Evolutionary conservation across 2,888 invertebrate species (phyloP), one percentile per base, ranked within the genome.

Genomic region (Bellardia pandia): DNA sequence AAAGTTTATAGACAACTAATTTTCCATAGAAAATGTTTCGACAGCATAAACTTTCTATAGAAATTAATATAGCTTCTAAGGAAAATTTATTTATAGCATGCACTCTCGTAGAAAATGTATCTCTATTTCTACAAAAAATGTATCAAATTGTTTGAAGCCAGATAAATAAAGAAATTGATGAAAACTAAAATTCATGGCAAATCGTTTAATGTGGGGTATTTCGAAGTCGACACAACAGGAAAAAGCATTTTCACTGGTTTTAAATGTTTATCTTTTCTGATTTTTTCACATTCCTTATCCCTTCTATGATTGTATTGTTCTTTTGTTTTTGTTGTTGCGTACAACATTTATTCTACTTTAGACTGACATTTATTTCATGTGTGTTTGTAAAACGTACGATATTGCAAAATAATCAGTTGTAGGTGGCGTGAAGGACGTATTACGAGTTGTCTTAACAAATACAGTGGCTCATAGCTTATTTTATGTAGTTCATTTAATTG

Each of bases 281-380:
- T 45, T 23, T 68, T 23, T 16, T 16, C n/a, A 11, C 9, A 42
- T 64, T 42, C 42, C 9, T 16, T 64, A n/a, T 56, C 56, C 56
- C 11, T 5, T 56, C 23, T 3, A 56, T 56, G 11, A 23, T 56
- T 56, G 23, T 68, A 2, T 42, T 23, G 23, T 23, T 23, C 23
- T 72, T 51, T 56, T 42, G 2, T 66, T 60, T 60, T 62, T 72
- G 9, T 62, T 60, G 6, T 23, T 68, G 71, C 30, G 51, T 16
- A 33, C 37, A 13, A 64, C 42, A 53, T 48, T 37, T 51, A 16
- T 51, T 75, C 48, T 62, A 16, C 3, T 74, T 74, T 23, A 58
- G 30, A 30, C 53, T 72, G 53, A 23, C 71, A 72, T 80, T 53
- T 64, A 53, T 64, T 23, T 80, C 66, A 80, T 64, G 56, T 56